A percentile compares a stretch with the other conserved stretches of the same genome.
These are phyloP conservation scores for Nebria brevicollis DNA, from an alignment of 2,888 invertebrate genomes.

Conservation along the genomic window DNA sequence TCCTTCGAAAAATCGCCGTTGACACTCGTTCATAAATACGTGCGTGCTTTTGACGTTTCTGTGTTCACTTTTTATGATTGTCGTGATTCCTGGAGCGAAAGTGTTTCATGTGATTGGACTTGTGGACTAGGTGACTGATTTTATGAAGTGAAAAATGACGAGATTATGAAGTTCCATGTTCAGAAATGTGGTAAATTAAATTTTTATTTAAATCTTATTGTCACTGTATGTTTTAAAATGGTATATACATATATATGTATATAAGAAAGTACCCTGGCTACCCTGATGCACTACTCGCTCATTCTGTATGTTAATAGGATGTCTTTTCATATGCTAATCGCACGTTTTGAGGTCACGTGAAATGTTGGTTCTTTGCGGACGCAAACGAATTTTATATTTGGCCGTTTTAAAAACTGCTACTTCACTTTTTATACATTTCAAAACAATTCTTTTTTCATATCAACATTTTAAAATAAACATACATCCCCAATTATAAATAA, in stretches of 20 bases:
- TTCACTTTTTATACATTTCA: background rate
- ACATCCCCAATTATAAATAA: no score
- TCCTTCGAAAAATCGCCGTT: background rate
- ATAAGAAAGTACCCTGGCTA: conserved; percentile 3
- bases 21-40: background rate
- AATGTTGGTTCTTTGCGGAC: conserved; percentile 29
- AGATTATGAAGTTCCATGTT: background rate
- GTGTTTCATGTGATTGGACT: background rate
- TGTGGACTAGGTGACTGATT: background rate
- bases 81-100: background rate
- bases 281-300: conserved; percentile 32
- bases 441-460: no score
- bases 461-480: no score
- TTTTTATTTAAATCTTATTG: background rate
- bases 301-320: conserved; percentile 37
- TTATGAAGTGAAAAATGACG: background rate
- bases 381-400: background rate
- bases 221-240: background rate
- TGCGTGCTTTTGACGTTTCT: background rate
- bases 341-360: conserved; percentile 45
- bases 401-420: background rate
- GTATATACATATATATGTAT: background rate
- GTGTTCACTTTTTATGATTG: background rate
- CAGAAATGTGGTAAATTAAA: conserved; percentile 16
- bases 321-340: conserved; percentile 45